Evolutionary conservation across 2,113 vertebrate genomes (phyloP).

Genomic region (Balaeniceps rex): DNA sequence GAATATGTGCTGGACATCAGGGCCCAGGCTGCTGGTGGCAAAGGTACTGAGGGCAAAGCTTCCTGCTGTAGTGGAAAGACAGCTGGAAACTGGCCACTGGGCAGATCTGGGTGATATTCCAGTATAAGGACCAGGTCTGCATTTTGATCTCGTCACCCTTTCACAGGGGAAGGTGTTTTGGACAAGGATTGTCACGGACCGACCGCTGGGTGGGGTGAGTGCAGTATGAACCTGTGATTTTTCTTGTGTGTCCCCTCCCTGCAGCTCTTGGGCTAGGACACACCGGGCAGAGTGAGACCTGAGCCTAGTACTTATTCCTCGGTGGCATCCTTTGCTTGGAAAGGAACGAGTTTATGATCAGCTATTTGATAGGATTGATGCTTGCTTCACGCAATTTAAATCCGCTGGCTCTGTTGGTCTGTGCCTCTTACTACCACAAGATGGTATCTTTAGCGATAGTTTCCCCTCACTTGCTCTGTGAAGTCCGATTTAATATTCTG

Average conservation of each 20-base stretch:
- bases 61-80: neutral
- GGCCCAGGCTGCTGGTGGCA: neutral
- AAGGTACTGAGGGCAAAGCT: neutral
- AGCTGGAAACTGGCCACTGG: neutral
- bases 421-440: neutral
- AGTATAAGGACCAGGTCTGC: neutral
- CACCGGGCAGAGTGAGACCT: neutral
- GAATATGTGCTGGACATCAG: neutral
- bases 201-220: neutral
- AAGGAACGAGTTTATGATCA: neutral
- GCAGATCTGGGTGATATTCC: neutral
- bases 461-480: neutral
- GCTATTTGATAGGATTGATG: fast-evolving
- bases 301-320: neutral
- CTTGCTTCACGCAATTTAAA: neutral
- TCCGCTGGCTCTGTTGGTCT: neutral
- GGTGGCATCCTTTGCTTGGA: neutral
- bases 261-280: neutral
- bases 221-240: neutral
- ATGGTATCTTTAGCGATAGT: neutral
- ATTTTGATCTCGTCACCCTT: no score
- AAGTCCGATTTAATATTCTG: neutral
- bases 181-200: fast-evolving
- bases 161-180: neutral
- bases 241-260: fast-evolving